Base-by-base conservation (phyloP, 2,113 vertebrate species). In the Origma solitaria region DNA sequence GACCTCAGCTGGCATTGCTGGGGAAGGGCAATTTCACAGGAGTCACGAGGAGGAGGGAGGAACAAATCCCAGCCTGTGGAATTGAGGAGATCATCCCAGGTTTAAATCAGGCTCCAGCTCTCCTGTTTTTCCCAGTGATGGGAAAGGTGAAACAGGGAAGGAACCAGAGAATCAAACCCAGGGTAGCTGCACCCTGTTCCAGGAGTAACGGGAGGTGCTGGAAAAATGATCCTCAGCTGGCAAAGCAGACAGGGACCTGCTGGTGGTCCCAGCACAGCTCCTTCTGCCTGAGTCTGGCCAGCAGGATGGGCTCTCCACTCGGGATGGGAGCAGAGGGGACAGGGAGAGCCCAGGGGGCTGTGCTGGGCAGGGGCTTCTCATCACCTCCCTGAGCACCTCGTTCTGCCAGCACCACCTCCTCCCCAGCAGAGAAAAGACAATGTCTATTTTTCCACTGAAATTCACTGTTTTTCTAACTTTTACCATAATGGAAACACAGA, bases 251-350 rank as follows among this genome's bases (percentile, higher is more conserved):
- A 54, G 21, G 62, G 56, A 35, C 23, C 73, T 53, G 27, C 65
- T 33, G 25, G 28, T 40, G 58, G 13, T 49, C 91, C 22, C 40
- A 64, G 49, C 5, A 2, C 7, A 11, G 20, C 50, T 60, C 8
- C 60, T 88, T 30, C 60, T 72, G 33, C 14, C 50, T 12, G 28
- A 50, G 4, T 45, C 69, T 51, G 60, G 18, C 60, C 79, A 38
- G n/a, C 60, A 85, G 27, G 10, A 21, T 33, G 72, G 53, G 47
- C 14, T 49, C 24, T 28, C 13, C 42, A 3, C 61, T 20, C 0
- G 0, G 4, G 24, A 1, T 13, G 35, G 19, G 42, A 61, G 12
- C 6, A 7, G 30, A 19, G 11, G 17, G 33, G 11, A 30, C n/a
- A 72, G n/a, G 30, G 35, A 65, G 13, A 73, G 15, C 19, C 17